Conservation (phyloP, 1,140 invertebrate species). For the Drosophila suzukii region DNA sequence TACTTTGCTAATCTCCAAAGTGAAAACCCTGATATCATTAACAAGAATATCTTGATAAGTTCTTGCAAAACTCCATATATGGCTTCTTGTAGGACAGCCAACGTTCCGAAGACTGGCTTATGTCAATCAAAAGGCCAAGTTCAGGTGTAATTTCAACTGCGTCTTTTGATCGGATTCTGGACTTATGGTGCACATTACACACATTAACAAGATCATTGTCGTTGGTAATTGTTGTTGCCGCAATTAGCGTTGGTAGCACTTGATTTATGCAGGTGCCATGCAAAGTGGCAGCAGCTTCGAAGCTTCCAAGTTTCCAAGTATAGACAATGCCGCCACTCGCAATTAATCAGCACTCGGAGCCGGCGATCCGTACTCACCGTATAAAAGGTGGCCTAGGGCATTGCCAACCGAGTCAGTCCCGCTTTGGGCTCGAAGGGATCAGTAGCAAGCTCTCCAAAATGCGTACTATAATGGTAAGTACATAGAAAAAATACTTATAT, state of each 20-base stretch:
- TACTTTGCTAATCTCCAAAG: not conserved
- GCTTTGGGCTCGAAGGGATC: conserved; percentile 42
- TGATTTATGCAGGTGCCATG: conserved; percentile 69
- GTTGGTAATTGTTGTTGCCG: conserved; percentile 52
- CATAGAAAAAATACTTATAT: not conserved
- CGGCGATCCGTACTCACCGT: conserved; percentile 21
- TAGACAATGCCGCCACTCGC: conserved; percentile 52
- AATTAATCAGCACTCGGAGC: conserved; percentile 52
- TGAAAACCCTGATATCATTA: not conserved
- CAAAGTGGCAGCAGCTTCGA: conserved; percentile 52
- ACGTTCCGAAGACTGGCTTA: conserved; percentile 3
- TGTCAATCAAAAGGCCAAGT: conserved; percentile 36
- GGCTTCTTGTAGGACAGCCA: conserved; percentile 8
- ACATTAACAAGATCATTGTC: conserved; percentile 52
- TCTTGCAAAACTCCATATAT: conserved; percentile 8
- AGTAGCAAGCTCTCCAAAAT: conserved; percentile 32
- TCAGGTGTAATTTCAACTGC: conserved; percentile 54
- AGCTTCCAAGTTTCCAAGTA: conserved; percentile 47
- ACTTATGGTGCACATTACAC: conserved; percentile 32
- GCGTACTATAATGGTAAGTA: conserved; percentile 55
- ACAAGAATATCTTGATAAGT: conserved; percentile 1
- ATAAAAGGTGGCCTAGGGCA: conserved; percentile 64
- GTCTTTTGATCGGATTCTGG: conserved; percentile 41
- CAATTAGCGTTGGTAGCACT: conserved; percentile 66
- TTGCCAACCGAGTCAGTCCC: conserved; percentile 52